Percentiles rank a stretch among this genome's conserved stretches.
phyloP scores from a whole-genome alignment of 2,888 invertebrate species.

The Eurytoma californica region DNA sequence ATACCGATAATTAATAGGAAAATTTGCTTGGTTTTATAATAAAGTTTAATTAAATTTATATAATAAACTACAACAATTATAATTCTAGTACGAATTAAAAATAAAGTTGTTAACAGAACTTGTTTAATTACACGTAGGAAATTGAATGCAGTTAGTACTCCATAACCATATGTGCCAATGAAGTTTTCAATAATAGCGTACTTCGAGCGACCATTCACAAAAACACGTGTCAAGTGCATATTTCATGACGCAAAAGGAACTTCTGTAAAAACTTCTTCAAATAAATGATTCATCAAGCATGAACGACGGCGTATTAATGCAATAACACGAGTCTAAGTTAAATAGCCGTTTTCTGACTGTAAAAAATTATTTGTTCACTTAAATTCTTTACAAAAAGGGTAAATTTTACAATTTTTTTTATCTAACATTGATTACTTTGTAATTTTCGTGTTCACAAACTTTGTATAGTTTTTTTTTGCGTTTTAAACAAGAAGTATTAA shows the following conservation, averaged over 20 bases:
- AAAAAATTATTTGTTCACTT: no score
- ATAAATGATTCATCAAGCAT: constrained; percentile 28
- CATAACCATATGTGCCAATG: background rate
- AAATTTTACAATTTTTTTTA: no score
- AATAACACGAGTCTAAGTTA: background rate
- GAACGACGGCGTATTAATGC: constrained; percentile 12
- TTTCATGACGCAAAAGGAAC: constrained; percentile 32
- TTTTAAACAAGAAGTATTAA: no score
- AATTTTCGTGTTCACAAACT: no score
- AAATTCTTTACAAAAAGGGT: no score
- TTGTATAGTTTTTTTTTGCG: no score
- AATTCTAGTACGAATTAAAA: background rate
- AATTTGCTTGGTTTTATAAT: no score
- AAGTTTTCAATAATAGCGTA: background rate
- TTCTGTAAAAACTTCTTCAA: constrained; percentile 28
- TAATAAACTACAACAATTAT: background rate
- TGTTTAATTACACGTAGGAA: background rate
- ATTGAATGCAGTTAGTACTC: background rate
- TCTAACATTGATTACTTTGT: no score
- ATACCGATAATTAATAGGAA: no score
- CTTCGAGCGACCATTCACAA: background rate
- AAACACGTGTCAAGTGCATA: constrained; percentile 31
- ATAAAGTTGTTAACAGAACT: background rate
- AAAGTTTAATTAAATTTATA: no score
- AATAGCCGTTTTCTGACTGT: no score